phyloP scores from a whole-genome alignment of 2,888 invertebrate genomes.

The Ophion costatus region DNA sequence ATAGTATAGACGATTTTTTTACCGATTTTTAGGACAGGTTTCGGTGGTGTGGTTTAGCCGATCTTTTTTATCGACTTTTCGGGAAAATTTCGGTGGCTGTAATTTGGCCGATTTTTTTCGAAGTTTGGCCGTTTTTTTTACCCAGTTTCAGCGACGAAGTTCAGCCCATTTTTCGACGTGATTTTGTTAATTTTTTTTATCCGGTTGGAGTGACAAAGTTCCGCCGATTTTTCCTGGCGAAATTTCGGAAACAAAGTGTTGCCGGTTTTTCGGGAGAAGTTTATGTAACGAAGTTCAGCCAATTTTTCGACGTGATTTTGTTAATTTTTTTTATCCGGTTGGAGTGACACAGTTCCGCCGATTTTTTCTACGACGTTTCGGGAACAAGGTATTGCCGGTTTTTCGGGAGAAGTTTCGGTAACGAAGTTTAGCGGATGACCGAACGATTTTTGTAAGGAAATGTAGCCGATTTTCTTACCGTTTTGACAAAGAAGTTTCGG shows the following conservation, averaged over 20 bases:
- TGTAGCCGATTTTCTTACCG: not conserved
- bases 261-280: not conserved
- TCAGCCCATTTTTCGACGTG: not conserved
- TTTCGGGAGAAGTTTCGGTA: not conserved
- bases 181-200: not conserved
- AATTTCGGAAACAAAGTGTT: not conserved
- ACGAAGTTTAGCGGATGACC: not conserved
- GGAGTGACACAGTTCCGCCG: not conserved
- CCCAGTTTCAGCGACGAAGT: too few relatives aligned
- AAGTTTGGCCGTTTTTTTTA: too few relatives aligned
- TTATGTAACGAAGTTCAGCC: too few relatives aligned
- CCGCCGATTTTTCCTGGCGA: not conserved
- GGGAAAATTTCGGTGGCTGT: not conserved
- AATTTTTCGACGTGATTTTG: not conserved
- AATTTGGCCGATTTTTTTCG: too few relatives aligned
- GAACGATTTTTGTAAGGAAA: not conserved
- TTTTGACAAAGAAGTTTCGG: not conserved
- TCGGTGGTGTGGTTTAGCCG: not conserved
- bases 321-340: not conserved
- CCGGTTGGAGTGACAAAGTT: too few relatives aligned
- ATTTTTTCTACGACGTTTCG: not conserved
- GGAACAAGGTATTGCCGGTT: not conserved
- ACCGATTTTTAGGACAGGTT: not conserved
- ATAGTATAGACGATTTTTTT: too few relatives aligned
- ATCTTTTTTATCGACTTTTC: not conserved